Evolutionary conservation across 2,888 invertebrate genomes (phyloP).

Genomic region (Sinelater perroti): DNA sequence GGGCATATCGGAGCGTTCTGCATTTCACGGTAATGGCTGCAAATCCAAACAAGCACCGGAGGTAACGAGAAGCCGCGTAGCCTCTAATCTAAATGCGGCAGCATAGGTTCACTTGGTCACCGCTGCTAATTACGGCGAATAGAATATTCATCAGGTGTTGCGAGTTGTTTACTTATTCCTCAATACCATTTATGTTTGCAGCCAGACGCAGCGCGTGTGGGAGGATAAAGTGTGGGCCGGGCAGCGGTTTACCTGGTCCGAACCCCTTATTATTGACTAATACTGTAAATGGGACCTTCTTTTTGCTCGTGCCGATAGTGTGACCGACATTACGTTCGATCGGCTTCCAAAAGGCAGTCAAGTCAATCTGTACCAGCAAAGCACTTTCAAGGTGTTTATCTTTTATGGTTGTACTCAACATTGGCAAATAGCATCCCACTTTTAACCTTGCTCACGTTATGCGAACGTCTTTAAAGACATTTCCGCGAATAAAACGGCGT

Average conservation of each 20-base stretch:
- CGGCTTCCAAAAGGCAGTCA: too few species aligned
- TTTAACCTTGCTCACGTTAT: too few species aligned
- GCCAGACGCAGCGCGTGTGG: slow-evolving; percentile 18
- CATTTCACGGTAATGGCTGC: slow-evolving; percentile 3
- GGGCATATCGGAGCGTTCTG: slow-evolving; percentile 10
- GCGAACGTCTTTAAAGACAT: too few species aligned
- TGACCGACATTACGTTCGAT: too few species aligned
- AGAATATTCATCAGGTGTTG: slow-evolving; percentile 23
- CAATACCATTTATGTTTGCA: slow-evolving; percentile 21
- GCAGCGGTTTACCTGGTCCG: not conserved
- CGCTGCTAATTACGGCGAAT: slow-evolving; percentile 21
- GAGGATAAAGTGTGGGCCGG: slow-evolving; percentile 17
- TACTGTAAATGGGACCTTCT: too few species aligned
- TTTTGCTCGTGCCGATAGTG: too few species aligned
- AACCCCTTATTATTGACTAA: slow-evolving; percentile 9
- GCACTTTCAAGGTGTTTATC: too few species aligned
- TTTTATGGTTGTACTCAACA: too few species aligned
- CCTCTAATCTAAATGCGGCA: slow-evolving; percentile 17
- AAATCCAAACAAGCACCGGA: slow-evolving; percentile 7
- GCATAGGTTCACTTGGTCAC: slow-evolving; percentile 14
- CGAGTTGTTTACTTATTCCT: slow-evolving; percentile 18
- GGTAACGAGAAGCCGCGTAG: slow-evolving; percentile 2
- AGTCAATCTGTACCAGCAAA: too few species aligned
- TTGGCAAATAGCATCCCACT: too few species aligned
- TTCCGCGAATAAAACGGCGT: too few species aligned